A percentile compares a stretch with the other conserved stretches of the same genome.
Conservation (phyloP, 2,888 invertebrate genomes). For the Yponomeuta sedellus region DNA sequence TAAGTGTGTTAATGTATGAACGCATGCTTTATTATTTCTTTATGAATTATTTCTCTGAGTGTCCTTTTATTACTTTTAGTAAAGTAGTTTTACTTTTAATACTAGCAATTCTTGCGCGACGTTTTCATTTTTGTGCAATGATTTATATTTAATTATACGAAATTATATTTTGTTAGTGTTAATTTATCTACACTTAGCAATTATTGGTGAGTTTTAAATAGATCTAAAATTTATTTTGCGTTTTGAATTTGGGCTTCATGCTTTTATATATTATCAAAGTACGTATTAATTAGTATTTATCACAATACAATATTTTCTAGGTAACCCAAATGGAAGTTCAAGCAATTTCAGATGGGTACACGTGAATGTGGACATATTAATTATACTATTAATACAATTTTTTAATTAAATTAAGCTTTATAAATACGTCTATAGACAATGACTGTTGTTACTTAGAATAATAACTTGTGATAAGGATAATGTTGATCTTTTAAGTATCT, state of each 20-base stretch:
- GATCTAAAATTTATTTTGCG: conserved; percentile 31
- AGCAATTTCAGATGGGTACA: conserved; percentile 61
- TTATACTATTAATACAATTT: conserved; percentile 46
- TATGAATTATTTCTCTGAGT: conserved; percentile 4
- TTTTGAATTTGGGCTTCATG: conserved; percentile 28
- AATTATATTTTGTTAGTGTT: conserved; percentile 64
- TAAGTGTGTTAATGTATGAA: conserved; percentile 22
- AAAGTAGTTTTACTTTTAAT: conserved; percentile 22
- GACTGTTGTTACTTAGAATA: conserved; percentile 66
- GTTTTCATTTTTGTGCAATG: neutral
- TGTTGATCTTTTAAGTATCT: conserved; percentile 54
- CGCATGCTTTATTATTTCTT: conserved; percentile 15
- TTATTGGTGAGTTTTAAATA: conserved; percentile 55
- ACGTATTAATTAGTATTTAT: conserved; percentile 42
- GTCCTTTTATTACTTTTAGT: conserved; percentile 25
- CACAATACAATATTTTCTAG: conserved; percentile 65
- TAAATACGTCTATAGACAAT: conserved; percentile 45
- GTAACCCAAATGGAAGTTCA: conserved; percentile 74
- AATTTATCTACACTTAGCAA: conserved; percentile 44
- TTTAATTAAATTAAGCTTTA: conserved; percentile 32
- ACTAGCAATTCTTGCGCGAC: conserved; percentile 17
- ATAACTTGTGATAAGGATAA: conserved; percentile 63
- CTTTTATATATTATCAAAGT: conserved; percentile 15
- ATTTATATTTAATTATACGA: conserved; percentile 24
- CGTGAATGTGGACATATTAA: conserved; percentile 56